These are phyloP conservation scores for Papilio protenor DNA, from an alignment of 2,888 invertebrate species.

Conservation along the genomic window DNA sequence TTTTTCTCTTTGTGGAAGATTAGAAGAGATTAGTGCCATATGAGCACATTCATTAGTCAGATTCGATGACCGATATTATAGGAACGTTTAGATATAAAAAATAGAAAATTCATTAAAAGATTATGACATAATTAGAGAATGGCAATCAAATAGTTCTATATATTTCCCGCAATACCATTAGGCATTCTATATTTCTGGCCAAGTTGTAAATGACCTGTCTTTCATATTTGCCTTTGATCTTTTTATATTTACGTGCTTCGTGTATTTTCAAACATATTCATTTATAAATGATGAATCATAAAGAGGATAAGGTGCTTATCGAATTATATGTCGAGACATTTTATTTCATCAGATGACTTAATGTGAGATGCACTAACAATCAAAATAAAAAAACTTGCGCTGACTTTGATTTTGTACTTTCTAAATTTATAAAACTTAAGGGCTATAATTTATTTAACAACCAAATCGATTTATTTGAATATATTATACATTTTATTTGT, in stretches of 20 bases:
- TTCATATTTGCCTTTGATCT: not conserved
- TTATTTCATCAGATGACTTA: not conserved
- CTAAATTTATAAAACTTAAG: not conserved
- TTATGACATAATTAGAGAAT: not conserved
- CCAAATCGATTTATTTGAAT: not conserved
- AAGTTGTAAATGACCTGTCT: not conserved
- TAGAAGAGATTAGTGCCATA: not conserved
- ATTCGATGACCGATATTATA: not conserved
- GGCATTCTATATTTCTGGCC: too few relatives aligned
- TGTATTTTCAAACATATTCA: conserved; percentile 10
- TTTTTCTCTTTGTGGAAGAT: not conserved
- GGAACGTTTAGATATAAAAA: not conserved
- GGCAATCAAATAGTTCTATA: too few relatives aligned
- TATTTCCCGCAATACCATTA: too few relatives aligned
- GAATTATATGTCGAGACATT: not conserved
- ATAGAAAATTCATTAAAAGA: not conserved
- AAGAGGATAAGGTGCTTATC: conserved; percentile 1
- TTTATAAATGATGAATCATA: conserved; percentile 11
- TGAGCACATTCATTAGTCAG: not conserved
- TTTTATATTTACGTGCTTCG: not conserved
- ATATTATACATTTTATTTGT: conserved; percentile 4
- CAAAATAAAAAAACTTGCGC: too few relatives aligned
- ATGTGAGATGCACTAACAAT: not conserved
- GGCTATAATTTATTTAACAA: conserved; percentile 7
- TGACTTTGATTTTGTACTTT: not conserved